Evolutionary conservation across 2,888 invertebrate species (phyloP), one percentile per base, ranked within the genome.

Genomic region (Pristionchus fissidentatus): DNA sequence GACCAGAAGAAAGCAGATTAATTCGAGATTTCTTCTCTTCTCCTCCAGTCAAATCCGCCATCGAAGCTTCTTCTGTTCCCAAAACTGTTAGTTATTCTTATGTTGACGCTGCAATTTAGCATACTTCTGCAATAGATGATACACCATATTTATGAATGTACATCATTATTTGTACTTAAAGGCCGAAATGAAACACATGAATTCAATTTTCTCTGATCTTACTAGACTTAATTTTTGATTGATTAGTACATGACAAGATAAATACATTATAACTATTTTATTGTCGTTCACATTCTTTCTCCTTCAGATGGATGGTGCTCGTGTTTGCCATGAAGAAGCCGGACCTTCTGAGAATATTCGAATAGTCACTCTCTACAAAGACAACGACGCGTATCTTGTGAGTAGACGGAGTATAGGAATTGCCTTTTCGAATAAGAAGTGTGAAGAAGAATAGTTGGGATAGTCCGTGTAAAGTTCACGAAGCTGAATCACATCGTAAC

Each of bases 311-410:
- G 46, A 49, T 26, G 43, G 29, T 29, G n/a, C 60, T 35, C 46
- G 62, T 41, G 7, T 81, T 41, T 35, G 13, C 2, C 62, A 41
- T 29, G 60, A 81, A 8, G 57, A 57, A n/a, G n/a, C 55, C 32
- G 62, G 43, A 3, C 62, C 60, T 3, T 32, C 55, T 55, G n/a
- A 32, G 78, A 84, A 32, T 41, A 55, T 70, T 73, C 84, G 79
- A 81, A 83, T 86, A 38, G 88, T 89, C 8, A 86, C 85, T n/a
- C 85, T 89, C 26, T 83, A 84, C 57, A 89, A 89, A 60, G 86
- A 86, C 46, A 87, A 86, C 46, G 88, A 89, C 78, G 84, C 85
- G 29, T 89, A 88, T 83, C 66, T 89, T 81, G 87, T 87, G 46
- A 22, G 81, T 32, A 10, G n/a, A n/a, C 19, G 10, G 19, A 49